phyloP scores from a whole-genome alignment of 1,140 invertebrate species.

The Lethrus apterus region DNA sequence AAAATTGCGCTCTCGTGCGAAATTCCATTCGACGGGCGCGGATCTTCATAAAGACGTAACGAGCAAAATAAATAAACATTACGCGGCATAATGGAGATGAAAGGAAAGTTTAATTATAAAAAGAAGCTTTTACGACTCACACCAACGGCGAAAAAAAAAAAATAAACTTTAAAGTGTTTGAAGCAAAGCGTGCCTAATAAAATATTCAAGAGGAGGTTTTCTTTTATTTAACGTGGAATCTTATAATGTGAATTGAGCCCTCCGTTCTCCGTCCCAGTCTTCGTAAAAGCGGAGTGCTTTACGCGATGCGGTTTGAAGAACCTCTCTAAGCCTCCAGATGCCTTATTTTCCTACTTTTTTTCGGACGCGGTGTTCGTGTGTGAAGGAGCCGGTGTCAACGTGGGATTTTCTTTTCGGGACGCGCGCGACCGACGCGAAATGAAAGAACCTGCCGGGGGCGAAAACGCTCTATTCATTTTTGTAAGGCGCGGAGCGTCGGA shows the following conservation, averaged over 20 bases:
- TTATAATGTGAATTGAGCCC: too few species aligned
- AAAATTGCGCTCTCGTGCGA: too few species aligned
- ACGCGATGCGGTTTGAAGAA: conserved; percentile 21
- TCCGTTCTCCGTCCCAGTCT: too few species aligned
- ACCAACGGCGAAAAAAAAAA: too few species aligned
- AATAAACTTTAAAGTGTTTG: conserved; percentile 28
- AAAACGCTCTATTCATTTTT: conserved; percentile 23
- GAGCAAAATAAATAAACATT: too few species aligned
- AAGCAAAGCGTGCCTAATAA: conserved; percentile 29
- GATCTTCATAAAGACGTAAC: too few species aligned
- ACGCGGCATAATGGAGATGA: too few species aligned
- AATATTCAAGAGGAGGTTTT: conserved; percentile 30
- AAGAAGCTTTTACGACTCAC: too few species aligned
- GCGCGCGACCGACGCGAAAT: conserved; percentile 2
- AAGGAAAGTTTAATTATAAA: too few species aligned
- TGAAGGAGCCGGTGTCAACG: conserved; percentile 30
- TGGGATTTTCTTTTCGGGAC: conserved; percentile 29
- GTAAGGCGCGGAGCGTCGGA: conserved; percentile 12
- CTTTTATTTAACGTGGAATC: conserved; percentile 30
- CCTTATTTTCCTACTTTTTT: conserved; percentile 30
- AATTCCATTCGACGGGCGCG: too few species aligned
- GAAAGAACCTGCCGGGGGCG: conserved; percentile 15
- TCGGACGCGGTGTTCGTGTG: conserved; percentile 26
- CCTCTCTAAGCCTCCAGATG: conserved; percentile 26
- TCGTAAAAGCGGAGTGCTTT: conserved; percentile 20